Conservation (phyloP, 2,797 vertebrate genomes). For the Alauda arvensis region DNA sequence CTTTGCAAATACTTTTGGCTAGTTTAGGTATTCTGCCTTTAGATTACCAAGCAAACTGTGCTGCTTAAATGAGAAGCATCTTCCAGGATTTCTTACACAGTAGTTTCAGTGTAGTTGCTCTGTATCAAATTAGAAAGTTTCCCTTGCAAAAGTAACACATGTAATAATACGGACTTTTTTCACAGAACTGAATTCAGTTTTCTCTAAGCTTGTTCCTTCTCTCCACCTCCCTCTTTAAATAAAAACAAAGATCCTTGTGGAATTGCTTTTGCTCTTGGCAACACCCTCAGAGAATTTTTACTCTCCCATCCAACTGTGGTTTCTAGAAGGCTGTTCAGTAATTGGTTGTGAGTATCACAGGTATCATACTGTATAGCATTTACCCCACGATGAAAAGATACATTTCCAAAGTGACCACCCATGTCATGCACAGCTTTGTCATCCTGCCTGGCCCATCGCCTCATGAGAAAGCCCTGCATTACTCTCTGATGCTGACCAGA, state of each 20-base stretch:
- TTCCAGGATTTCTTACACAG: not conserved
- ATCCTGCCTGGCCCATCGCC: not conserved
- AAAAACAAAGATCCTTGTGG: not conserved
- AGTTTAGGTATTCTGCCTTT: not conserved
- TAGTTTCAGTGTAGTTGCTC: not conserved
- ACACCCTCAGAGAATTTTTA: not conserved
- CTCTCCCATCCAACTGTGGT: not conserved
- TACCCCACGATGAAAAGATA: not conserved
- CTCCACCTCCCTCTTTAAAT: not conserved
- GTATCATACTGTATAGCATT: accelerated
- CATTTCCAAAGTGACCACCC: not conserved
- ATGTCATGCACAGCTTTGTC: not conserved
- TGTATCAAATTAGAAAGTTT: not conserved
- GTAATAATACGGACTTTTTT: not conserved
- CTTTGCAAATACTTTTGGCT: not conserved
- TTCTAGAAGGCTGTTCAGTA: not conserved
- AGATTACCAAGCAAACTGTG: not conserved
- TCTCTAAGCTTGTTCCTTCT: not conserved
- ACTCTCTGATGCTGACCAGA: not conserved
- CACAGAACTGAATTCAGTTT: not conserved
- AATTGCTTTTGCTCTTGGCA: not conserved
- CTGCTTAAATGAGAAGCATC: not conserved
- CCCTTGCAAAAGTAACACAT: not conserved
- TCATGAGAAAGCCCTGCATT: accelerated
- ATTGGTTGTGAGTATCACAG: not conserved